phyloP scores from a whole-genome alignment of 2,888 invertebrate genomes.

The Ypsolopha scabrella region DNA sequence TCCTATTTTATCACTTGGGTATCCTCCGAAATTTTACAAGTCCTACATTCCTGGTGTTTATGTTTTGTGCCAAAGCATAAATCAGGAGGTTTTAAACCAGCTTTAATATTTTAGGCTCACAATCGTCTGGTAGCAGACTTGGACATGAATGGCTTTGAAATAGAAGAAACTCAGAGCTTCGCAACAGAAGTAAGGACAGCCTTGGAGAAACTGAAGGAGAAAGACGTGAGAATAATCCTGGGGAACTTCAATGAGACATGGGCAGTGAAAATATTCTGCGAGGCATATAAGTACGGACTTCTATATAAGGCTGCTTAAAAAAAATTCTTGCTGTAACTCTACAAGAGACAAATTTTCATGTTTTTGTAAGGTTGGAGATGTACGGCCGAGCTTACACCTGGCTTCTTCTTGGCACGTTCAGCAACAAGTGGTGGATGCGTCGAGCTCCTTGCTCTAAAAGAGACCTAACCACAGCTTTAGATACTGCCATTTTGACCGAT shows the following conservation, averaged over 20 bases:
- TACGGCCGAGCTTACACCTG: slow-evolving; percentile 94
- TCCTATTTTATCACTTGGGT: too few species aligned
- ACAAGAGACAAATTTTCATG: too few species aligned
- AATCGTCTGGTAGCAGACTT: slow-evolving; percentile 89
- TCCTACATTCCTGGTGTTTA: too few species aligned
- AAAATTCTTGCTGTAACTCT: neutral
- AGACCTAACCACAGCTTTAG: slow-evolving; percentile 83
- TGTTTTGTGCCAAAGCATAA: too few species aligned
- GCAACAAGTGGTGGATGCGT: slow-evolving; percentile 80
- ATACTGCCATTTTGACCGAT: slow-evolving; percentile 91
- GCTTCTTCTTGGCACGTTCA: slow-evolving; percentile 92
- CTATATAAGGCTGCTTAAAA: neutral
- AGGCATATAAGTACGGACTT: slow-evolving; percentile 78
- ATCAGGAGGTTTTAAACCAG: too few species aligned
- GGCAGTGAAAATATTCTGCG: slow-evolving; percentile 91
- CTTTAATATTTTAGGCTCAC: slow-evolving; percentile 74
- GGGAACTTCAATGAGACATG: slow-evolving; percentile 97
- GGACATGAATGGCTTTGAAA: slow-evolving; percentile 83
- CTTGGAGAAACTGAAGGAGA: slow-evolving; percentile 84
- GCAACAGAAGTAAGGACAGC: slow-evolving; percentile 88
- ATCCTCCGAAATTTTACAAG: too few species aligned
- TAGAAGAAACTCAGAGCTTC: slow-evolving; percentile 92
- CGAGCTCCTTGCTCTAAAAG: slow-evolving; percentile 76
- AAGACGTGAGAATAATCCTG: slow-evolving; percentile 94
- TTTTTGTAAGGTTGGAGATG: slow-evolving; percentile 77